These are phyloP conservation scores for Saguinus imperator DNA, from an alignment of 2,113 vertebrate species.

Conservation along the genomic window DNA sequence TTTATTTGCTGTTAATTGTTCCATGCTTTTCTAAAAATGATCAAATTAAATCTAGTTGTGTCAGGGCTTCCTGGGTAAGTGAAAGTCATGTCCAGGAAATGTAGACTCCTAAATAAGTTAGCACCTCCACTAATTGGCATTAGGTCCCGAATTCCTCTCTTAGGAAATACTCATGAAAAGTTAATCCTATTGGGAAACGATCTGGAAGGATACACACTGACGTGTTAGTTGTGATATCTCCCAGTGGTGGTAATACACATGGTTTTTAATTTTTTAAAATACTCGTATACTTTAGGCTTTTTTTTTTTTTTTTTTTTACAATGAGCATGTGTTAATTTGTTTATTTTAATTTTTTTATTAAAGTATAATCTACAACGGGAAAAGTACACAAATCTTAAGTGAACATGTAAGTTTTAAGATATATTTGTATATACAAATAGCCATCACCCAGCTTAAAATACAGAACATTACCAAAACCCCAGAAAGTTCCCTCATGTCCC, in stretches of 20 bases:
- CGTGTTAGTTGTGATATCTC: background rate
- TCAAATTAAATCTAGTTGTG: conserved; percentile 79
- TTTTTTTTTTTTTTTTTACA: background rate
- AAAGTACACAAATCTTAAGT: background rate
- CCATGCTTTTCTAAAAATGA: conserved; percentile 73
- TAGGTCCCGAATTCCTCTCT: conserved; percentile 60
- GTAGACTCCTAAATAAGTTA: conserved; percentile 77
- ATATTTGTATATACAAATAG: background rate
- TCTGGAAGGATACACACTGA: conserved; percentile 50
- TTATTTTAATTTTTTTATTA: conserved; percentile 34
- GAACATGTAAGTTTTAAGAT: background rate
- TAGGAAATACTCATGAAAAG: conserved; percentile 73
- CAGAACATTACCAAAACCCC: background rate
- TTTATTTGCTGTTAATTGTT: conserved; percentile 82
- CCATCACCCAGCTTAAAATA: background rate
- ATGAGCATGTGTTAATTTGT: background rate
- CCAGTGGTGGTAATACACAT: background rate
- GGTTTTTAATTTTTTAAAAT: background rate
- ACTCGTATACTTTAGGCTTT: background rate
- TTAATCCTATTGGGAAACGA: conserved; percentile 66
- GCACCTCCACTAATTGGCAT: conserved; percentile 61
- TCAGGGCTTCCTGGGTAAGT: conserved; percentile 69
- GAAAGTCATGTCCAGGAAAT: conserved; percentile 65
- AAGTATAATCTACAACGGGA: background rate
- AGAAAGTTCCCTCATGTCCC: background rate